phyloP scores from a whole-genome alignment of 2,797 vertebrate genomes.

The Phrynocephalus guinanensis region DNA sequence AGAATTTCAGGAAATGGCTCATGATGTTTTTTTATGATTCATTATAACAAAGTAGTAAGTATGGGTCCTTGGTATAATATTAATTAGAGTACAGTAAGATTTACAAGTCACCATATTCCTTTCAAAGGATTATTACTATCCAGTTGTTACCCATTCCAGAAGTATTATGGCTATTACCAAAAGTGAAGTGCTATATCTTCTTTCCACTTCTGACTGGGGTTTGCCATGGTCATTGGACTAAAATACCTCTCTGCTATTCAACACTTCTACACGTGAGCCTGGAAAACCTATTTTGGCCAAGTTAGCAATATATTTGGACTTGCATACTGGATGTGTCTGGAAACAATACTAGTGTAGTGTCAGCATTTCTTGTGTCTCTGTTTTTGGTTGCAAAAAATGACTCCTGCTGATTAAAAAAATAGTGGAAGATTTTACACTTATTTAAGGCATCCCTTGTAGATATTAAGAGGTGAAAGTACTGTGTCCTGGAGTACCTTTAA shows the following conservation, averaged over 20 bases:
- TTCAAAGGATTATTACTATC: too few species aligned
- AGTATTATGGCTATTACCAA: too few species aligned
- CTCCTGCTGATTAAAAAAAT: not conserved
- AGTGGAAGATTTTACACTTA: not conserved
- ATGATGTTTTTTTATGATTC: constrained; percentile 16
- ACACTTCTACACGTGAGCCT: too few species aligned
- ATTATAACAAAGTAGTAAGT: not conserved
- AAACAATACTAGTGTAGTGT: not conserved
- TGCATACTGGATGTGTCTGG: not conserved
- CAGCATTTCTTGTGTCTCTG: not conserved
- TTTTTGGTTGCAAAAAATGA: not conserved
- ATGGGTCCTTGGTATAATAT: not conserved
- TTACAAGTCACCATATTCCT: too few species aligned
- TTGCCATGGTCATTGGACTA: too few species aligned
- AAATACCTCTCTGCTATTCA: too few species aligned
- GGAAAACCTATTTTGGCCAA: too few species aligned
- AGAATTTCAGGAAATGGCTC: not conserved
- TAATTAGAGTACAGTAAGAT: not conserved
- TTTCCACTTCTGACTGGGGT: too few species aligned
- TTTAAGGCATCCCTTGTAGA: not conserved
- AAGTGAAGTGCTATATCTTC: too few species aligned
- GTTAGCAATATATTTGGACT: too few species aligned
- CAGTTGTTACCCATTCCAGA: too few species aligned
- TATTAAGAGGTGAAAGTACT: too few species aligned
- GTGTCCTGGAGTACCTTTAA: not conserved